These are phyloP conservation scores for Progne subis DNA, from an alignment of 2,113 vertebrate genomes.

Conservation along the genomic window DNA sequence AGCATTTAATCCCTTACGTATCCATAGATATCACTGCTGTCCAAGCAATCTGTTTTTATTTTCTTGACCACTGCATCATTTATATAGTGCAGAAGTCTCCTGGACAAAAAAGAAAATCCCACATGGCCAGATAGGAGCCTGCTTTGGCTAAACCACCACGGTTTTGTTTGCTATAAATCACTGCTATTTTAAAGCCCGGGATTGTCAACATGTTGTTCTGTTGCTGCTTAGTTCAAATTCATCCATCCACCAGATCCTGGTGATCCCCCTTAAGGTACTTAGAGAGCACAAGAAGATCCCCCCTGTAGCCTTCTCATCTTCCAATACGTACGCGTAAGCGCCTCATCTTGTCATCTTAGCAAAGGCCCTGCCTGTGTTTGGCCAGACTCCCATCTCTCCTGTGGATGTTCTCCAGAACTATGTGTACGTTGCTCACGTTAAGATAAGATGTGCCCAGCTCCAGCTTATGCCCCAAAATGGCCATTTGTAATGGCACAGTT, in stretches of 20 bases:
- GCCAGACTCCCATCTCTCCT: not conserved
- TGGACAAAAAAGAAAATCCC: not conserved
- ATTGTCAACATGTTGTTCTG: constrained; percentile 20
- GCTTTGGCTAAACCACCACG: not conserved
- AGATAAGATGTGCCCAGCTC: not conserved
- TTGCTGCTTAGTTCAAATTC: constrained; percentile 46
- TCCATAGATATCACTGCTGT: not conserved
- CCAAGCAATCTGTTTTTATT: not conserved
- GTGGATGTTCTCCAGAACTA: not conserved
- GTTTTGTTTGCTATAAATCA: not conserved
- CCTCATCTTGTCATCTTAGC: constrained; percentile 52
- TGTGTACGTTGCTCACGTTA: not conserved
- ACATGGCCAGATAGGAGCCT: not conserved
- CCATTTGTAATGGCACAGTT: not conserved
- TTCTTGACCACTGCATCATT: constrained; percentile 8
- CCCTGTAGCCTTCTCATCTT: constrained; percentile 64
- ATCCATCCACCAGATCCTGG: constrained; percentile 50
- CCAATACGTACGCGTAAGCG: not conserved
- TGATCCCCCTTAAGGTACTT: constrained; percentile 70
- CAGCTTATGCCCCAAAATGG: constrained; percentile 18
- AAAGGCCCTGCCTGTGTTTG: not conserved
- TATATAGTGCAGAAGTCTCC: not conserved
- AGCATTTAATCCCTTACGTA: constrained; percentile 20
- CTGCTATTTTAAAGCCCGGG: constrained; percentile 35
- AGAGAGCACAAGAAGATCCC: constrained; percentile 51